These are phyloP conservation scores for Drosophila micromelanica DNA, from an alignment of 1,140 invertebrate genomes.

Conservation along the genomic window DNA sequence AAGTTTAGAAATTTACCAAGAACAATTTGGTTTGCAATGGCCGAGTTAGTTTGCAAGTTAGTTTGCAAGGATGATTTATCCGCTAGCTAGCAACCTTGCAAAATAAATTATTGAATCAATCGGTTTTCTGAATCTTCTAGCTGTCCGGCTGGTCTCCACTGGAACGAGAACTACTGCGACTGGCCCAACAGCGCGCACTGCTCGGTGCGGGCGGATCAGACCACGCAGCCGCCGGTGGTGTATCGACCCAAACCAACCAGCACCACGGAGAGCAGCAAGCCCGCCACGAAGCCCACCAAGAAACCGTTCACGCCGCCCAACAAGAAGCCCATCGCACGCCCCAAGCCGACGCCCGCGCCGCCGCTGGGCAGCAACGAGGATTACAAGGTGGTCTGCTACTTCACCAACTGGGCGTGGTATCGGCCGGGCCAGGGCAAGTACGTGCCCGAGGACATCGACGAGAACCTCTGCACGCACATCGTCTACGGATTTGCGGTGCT, in stretches of 20 bases:
- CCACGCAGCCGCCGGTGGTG: conserved; percentile 44
- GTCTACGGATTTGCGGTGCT: conserved; percentile 90
- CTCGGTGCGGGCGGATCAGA: conserved; percentile 47
- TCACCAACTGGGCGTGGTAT: conserved; percentile 90
- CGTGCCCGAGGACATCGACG: conserved; percentile 88
- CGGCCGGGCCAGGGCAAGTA: conserved; percentile 87
- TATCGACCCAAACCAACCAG: conserved; percentile 50
- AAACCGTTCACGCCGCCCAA: conserved; percentile 62
- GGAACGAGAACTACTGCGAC: conserved; percentile 92
- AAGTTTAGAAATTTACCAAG: too few relatives aligned
- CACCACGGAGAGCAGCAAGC: conserved; percentile 19
- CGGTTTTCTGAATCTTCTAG: conserved; percentile 16
- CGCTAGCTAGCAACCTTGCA: background rate
- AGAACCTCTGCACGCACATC: conserved; percentile 89
- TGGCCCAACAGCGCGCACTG: conserved; percentile 90
- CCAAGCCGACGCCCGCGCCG: conserved; percentile 58
- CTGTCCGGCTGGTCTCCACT: conserved; percentile 90
- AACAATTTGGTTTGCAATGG: too few relatives aligned
- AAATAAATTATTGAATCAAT: too few relatives aligned
- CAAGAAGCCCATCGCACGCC: conserved; percentile 68
- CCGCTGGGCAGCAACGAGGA: conserved; percentile 66
- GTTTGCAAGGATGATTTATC: too few relatives aligned
- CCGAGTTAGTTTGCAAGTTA: too few relatives aligned
- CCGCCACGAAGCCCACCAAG: conserved; percentile 51
- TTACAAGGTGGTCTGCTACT: conserved; percentile 89